A percentile compares a stretch with the other conserved stretches of the same genome.
phyloP scores from a whole-genome alignment of 2,113 vertebrate genomes.

The Scortum barcoo region DNA sequence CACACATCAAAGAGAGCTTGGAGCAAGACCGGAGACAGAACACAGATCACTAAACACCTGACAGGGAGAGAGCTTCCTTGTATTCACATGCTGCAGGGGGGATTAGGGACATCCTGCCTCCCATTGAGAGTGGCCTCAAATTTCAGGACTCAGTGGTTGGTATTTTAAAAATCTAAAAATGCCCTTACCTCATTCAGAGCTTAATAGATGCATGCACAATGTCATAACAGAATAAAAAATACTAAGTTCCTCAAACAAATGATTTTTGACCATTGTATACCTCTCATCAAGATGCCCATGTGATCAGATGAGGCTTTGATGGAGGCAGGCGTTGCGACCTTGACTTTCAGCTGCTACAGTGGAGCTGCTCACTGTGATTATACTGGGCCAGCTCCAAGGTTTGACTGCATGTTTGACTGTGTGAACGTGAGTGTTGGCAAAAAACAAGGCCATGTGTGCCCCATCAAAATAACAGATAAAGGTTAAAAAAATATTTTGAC shows the following conservation, averaged over 20 bases:
- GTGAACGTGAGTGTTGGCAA: constrained; percentile 42
- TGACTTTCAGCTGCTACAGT: constrained; percentile 48
- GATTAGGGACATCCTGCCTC: constrained; percentile 40
- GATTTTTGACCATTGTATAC: not conserved
- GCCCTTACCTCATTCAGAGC: constrained; percentile 16
- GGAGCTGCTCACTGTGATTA: constrained; percentile 49
- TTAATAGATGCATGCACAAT: not conserved
- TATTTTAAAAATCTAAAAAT: constrained; percentile 36
- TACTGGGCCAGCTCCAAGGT: constrained; percentile 63
- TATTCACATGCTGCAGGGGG: constrained; percentile 50
- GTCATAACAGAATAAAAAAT: not conserved
- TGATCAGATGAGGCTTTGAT: constrained; percentile 18
- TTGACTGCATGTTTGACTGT: constrained; percentile 34
- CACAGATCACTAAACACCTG: constrained; percentile 51
- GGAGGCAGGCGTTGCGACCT: constrained; percentile 47
- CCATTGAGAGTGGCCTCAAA: constrained; percentile 14
- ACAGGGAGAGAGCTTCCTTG: constrained; percentile 49
- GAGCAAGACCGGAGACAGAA: constrained; percentile 44
- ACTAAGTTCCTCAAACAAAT: constrained; percentile 7
- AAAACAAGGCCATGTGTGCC: constrained; percentile 24
- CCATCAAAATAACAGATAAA: constrained; percentile 42
- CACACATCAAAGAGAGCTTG: constrained; percentile 51
- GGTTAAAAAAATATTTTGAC: constrained; percentile 30
- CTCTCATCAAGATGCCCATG: not conserved
- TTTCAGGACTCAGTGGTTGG: constrained; percentile 10